Evolutionary conservation across 2,888 invertebrate species (phyloP), one percentile per base, ranked within the genome.

Genomic region (Leuctra nigra): DNA sequence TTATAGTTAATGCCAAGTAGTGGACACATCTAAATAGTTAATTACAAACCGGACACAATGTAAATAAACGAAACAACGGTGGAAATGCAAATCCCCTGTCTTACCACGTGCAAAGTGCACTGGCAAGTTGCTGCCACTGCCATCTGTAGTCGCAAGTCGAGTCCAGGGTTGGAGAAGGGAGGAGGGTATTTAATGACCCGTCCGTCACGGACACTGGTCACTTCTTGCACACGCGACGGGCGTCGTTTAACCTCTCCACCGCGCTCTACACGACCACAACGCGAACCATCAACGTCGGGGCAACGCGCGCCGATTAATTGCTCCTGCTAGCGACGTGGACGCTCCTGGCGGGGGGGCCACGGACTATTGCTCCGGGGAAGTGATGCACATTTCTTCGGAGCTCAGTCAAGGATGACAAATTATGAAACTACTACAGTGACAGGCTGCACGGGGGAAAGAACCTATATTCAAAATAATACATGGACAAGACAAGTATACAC

Each of bases 141-240:
- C 29, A 29, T 29, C 29, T 29, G 29, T 29, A 6, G 29, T 29
- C 29, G 29, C 11, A 29, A 6, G 29, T 29, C 7, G 29, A 11
- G 29, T 7, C 29, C 7, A 29, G 29, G 29, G 29, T 6, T 29
- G 29, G 29, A 7, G 29, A 11, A 11, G 29, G 6, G 11, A 29
- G 44, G 44, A n/a, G 22, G 23, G 44, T 9, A 44, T 44, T 44
- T 44, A 44, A 44, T 44, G 44, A 44, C 44, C 44, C 44, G 22
- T 44, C 18, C 44, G 44, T 44, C 44, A 44, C 22, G 44, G 2
- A 16, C 44, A 23, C 44, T 44, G 44, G 44, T 44, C 44, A 44
- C 44, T 44, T 44, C 44, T 44, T 44, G 44, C 6, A 16, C 41
- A 18, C 41, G 9, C 41, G 16, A 14, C 41, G n/a, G 29, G 11